phyloP scores from a whole-genome alignment of 1,140 invertebrate genomes.

The Panagrolaimus sp. region DNA sequence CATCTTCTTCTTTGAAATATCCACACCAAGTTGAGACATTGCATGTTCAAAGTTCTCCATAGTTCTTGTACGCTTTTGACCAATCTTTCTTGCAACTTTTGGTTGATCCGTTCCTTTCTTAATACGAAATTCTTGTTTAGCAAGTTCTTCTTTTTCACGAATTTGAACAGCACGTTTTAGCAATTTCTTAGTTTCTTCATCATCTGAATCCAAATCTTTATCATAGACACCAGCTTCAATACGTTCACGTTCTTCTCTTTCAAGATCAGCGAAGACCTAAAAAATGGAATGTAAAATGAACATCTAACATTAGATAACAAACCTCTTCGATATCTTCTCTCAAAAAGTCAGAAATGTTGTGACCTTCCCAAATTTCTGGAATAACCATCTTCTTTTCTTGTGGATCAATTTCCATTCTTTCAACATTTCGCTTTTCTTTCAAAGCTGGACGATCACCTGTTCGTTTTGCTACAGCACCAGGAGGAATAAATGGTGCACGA shows the following conservation, averaged over 20 bases:
- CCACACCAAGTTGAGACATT: slow-evolving; percentile 83
- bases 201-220: slow-evolving; percentile 73
- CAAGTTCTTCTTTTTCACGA: slow-evolving; percentile 75
- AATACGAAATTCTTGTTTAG: slow-evolving; percentile 62
- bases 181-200: slow-evolving; percentile 80
- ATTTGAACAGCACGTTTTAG: slow-evolving; percentile 75
- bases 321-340: slow-evolving; percentile 85
- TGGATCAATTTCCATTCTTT: slow-evolving; percentile 25
- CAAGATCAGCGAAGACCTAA: background rate
- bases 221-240: slow-evolving; percentile 81
- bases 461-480: slow-evolving; percentile 52
- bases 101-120: slow-evolving; percentile 76
- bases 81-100: slow-evolving; percentile 38
- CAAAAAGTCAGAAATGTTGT: slow-evolving; percentile 96
- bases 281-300: background rate
- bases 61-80: slow-evolving; percentile 67
- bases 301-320: background rate
- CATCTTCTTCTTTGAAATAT: slow-evolving; percentile 63
- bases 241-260: slow-evolving; percentile 69
- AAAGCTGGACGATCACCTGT: slow-evolving; percentile 56
- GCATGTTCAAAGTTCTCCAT: slow-evolving; percentile 69
- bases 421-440: background rate
- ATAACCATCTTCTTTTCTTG: slow-evolving; percentile 83
- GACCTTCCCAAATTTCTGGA: slow-evolving; percentile 93
- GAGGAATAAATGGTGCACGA: slow-evolving; percentile 61